phyloP scores from a whole-genome alignment of 2,888 invertebrate genomes.

The Drosophila prolongata region DNA sequence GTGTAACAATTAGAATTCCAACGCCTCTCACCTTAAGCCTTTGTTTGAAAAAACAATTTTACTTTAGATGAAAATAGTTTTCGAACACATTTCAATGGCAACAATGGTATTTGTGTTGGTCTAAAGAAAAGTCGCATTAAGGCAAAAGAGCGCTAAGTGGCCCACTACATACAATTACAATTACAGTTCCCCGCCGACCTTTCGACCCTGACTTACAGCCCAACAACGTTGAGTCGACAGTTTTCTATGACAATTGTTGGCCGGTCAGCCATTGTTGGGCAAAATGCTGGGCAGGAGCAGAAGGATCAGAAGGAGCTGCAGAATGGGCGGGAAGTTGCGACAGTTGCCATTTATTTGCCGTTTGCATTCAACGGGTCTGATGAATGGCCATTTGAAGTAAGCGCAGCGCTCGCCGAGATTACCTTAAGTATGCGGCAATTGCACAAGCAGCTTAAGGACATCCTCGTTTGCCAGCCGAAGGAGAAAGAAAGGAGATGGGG shows the following conservation, averaged over 20 bases:
- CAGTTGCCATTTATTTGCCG: conserved; percentile 73
- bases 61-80: conserved; percentile 67
- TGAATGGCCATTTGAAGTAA: conserved; percentile 79
- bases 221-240: conserved; percentile 49
- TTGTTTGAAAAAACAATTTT: conserved; percentile 46
- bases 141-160: conserved; percentile 74
- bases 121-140: conserved; percentile 63
- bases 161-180: conserved; percentile 73
- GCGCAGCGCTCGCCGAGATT: conserved; percentile 71
- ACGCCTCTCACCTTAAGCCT: conserved; percentile 16
- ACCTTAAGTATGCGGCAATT: conserved; percentile 79
- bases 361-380: conserved; percentile 77
- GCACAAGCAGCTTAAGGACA: conserved; percentile 69
- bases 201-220: conserved; percentile 26
- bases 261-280: conserved; percentile 65
- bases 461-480: conserved; percentile 47
- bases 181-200: conserved; percentile 33
- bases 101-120: conserved; percentile 58
- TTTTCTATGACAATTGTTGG: conserved; percentile 74
- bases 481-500: not conserved
- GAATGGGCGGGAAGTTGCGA: conserved; percentile 22
- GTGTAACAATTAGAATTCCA: conserved; percentile 29
- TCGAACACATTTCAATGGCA: conserved; percentile 64
- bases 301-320: not conserved
- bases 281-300: conserved; percentile 2